Conservation (phyloP, 2,113 vertebrate species). For the Catharus bicknelli region DNA sequence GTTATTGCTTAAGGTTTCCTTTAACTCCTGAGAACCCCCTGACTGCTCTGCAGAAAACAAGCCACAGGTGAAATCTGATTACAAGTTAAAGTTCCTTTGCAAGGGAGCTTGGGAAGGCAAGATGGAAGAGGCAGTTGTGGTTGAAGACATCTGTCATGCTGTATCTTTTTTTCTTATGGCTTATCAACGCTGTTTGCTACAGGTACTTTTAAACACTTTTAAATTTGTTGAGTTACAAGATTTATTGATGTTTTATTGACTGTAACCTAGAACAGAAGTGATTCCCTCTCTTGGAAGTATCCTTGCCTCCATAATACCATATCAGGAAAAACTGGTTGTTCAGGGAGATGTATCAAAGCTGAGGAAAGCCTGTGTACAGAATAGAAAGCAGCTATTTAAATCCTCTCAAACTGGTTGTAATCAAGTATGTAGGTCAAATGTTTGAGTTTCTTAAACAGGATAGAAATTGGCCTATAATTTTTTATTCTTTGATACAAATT, state of each 20-base stretch:
- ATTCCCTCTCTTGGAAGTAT: background rate
- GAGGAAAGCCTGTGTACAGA: background rate
- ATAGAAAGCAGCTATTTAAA: background rate
- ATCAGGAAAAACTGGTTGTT: background rate
- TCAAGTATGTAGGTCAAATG: background rate
- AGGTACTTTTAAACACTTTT: background rate
- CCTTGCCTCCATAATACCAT: background rate
- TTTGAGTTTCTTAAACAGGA: background rate
- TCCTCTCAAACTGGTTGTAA: background rate
- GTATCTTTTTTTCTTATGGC: background rate
- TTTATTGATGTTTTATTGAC: background rate
- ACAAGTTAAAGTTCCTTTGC: background rate
- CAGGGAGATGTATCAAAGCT: background rate
- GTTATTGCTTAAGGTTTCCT: background rate
- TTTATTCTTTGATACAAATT: background rate
- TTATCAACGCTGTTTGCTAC: background rate
- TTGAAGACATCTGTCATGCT: background rate
- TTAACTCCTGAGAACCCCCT: background rate
- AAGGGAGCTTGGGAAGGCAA: background rate
- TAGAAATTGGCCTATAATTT: rapidly evolving
- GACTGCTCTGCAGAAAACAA: background rate
- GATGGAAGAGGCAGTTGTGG: background rate
- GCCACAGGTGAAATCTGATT: background rate
- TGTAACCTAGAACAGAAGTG: background rate
- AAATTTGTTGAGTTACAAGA: background rate